A percentile compares a stretch with the other conserved stretches of the same genome.
Evolutionary conservation across 2,113 vertebrate species (phyloP).

Genomic region (mouse (Mus musculus)): GRCm39 chr10:126150001-126150500

Average conservation of each 20-base stretch:
- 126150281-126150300: background rate
- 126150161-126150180: background rate
- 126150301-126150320: background rate
- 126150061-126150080: background rate
- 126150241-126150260: background rate
- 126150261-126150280: background rate
- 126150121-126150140: too few species aligned
- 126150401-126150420: too few species aligned
- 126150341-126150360: background rate
- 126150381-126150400: too few species aligned
- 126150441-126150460: background rate
- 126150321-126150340: background rate
- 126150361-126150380: background rate
- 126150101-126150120: background rate
- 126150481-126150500: slow-evolving; percentile 37
- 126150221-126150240: background rate
- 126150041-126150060: background rate
- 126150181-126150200: background rate
- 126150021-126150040: background rate
- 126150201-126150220: background rate
- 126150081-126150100: background rate
- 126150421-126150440: background rate
- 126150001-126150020: too few species aligned
- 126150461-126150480: background rate
- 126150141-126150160: background rate